Evolutionary conservation across 2,888 invertebrate genomes (phyloP).

Genomic region (Nudaria mundana): DNA sequence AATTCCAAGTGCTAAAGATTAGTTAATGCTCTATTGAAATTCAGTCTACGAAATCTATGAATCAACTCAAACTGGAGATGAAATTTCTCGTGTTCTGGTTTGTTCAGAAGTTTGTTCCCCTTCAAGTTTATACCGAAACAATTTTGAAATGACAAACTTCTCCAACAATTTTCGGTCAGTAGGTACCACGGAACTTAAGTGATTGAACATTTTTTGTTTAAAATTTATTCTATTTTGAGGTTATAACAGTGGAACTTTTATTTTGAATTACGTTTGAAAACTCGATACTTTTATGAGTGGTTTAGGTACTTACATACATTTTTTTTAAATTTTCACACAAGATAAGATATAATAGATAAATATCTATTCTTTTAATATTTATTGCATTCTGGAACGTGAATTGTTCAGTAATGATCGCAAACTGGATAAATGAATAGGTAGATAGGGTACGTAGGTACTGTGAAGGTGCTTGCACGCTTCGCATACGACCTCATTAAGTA

Average conservation of each 20-base stretch:
- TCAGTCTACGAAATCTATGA: too few species aligned
- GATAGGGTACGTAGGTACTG: too few species aligned
- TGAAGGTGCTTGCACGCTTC: too few species aligned
- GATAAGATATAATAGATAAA: not conserved
- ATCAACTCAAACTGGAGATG: constrained; percentile 15
- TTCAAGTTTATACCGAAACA: constrained; percentile 34
- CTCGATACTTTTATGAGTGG: constrained; percentile 10
- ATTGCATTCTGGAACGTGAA: too few species aligned
- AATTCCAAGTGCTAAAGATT: too few species aligned
- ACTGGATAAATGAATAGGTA: too few species aligned
- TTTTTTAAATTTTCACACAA: not conserved
- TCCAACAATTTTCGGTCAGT: constrained; percentile 34
- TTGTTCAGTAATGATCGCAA: too few species aligned
- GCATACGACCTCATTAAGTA: too few species aligned
- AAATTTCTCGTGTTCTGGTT: constrained; percentile 21
- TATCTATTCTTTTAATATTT: too few species aligned
- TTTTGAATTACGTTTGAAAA: constrained; percentile 24
- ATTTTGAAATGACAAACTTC: constrained; percentile 43
- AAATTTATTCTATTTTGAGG: constrained; percentile 17
- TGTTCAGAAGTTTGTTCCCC: constrained; percentile 17
- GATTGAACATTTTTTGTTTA: constrained; percentile 29
- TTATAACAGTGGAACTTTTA: constrained; percentile 16
- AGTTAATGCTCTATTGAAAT: too few species aligned
- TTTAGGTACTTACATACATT: constrained; percentile 5
- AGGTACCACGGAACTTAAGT: constrained; percentile 21